A percentile compares a stretch with the other conserved stretches of the same genome.
These are phyloP conservation scores for Meloidogyne chitwoodi DNA, from an alignment of 1,140 invertebrate genomes.

Conservation along the genomic window DNA sequence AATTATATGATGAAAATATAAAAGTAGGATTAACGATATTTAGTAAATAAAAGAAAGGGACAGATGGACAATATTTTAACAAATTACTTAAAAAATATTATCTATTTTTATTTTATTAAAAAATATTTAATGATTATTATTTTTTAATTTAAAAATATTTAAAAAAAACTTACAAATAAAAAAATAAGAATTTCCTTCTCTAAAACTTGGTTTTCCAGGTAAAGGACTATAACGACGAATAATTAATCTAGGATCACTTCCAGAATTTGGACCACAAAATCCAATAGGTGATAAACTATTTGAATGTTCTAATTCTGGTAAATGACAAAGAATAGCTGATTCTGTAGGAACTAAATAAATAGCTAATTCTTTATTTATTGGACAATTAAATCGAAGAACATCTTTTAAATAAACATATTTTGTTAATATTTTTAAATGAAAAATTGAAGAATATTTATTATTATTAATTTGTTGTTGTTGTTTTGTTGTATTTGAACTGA, in stretches of 20 bases:
- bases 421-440: constrained; percentile 4
- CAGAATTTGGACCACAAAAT: constrained; percentile 15
- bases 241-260: constrained; percentile 12
- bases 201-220: constrained; percentile 14
- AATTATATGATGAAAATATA: no score
- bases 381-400: neutral
- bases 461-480: neutral
- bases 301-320: neutral
- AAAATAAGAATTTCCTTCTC: constrained; percentile 14
- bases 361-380: neutral
- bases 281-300: neutral
- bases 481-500: neutral
- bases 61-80: no score
- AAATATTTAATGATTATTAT: no score
- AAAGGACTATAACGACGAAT: constrained; percentile 12
- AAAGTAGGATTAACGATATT: no score
- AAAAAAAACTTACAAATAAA: constrained; percentile 11
- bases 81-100: no score
- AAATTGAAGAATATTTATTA: neutral
- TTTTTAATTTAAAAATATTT: neutral
- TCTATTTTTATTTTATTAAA: no score
- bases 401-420: constrained; percentile 21
- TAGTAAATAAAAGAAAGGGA: no score
- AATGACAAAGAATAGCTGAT: constrained; percentile 10
- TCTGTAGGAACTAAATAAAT: constrained; percentile 12